Percentiles rank a stretch among this genome's conserved stretches.
phyloP scores from a whole-genome alignment of 2,888 invertebrate species.

The Oligia latruncula region DNA sequence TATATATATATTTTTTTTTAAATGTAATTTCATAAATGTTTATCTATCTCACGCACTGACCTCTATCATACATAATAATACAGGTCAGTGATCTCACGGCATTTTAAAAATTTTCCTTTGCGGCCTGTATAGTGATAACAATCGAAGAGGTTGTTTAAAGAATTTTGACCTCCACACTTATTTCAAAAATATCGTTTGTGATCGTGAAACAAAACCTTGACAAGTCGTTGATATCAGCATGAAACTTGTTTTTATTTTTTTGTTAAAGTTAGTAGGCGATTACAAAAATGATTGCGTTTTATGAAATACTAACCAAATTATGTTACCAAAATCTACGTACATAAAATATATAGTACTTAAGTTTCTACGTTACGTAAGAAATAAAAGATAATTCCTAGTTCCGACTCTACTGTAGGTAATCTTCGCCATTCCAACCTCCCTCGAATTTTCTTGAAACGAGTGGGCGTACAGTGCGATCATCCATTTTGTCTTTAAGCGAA shows the following conservation, averaged over 20 bases:
- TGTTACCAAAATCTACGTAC: not conserved
- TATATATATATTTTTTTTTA: not conserved
- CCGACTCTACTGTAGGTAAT: not conserved
- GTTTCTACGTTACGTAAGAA: not conserved
- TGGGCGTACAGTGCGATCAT: slow-evolving; percentile 33
- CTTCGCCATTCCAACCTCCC: slow-evolving; percentile 3
- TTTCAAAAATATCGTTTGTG: not conserved
- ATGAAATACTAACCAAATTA: not conserved
- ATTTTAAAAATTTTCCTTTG: not conserved
- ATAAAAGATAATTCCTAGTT: not conserved
- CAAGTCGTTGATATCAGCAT: not conserved
- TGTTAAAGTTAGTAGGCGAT: not conserved
- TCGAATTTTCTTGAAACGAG: slow-evolving; percentile 18
- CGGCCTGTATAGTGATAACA: not conserved
- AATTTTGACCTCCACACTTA: not conserved
- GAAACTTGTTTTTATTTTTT: not conserved
- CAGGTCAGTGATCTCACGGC: no score
- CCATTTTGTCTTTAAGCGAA: slow-evolving; percentile 44
- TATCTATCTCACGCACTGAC: no score
- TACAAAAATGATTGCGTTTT: not conserved
- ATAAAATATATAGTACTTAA: not conserved
- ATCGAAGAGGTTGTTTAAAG: no score
- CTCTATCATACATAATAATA: no score
- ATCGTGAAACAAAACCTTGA: not conserved
- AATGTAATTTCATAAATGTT: no score